Conservation (phyloP, 1,140 invertebrate species). For the Neodiprion virginianus region DNA sequence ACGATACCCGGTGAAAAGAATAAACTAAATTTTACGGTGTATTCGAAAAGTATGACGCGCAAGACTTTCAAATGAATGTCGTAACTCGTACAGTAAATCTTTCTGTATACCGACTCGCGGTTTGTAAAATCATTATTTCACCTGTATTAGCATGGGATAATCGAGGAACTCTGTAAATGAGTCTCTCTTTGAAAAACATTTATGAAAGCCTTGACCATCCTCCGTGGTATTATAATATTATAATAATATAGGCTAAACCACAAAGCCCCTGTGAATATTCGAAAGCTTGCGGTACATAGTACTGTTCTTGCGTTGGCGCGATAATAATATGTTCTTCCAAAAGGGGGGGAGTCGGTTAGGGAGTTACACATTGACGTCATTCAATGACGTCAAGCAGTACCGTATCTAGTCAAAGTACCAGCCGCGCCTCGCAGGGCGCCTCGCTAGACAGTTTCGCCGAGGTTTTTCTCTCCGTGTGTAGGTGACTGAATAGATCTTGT, state of each 20-base stretch:
- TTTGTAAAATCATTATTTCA: no score
- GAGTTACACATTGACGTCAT: conserved; percentile 45
- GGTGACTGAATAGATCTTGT: conserved; percentile 19
- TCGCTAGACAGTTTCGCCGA: background rate
- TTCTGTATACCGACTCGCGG: no score
- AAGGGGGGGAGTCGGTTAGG: background rate
- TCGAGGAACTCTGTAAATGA: no score
- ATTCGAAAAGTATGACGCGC: no score
- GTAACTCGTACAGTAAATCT: no score
- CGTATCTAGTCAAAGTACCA: conserved; percentile 34
- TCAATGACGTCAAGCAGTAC: conserved; percentile 49
- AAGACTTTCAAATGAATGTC: no score
- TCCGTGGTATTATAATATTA: no score
- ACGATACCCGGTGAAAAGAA: no score
- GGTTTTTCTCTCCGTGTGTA: conserved; percentile 18
- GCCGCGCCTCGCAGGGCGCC: conserved; percentile 5
- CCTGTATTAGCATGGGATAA: no score
- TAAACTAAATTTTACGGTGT: no score
- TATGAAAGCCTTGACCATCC: no score
- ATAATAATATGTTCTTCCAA: background rate
- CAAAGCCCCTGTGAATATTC: background rate
- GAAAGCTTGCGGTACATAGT: background rate
- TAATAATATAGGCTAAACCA: background rate
- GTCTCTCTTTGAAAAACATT: no score
- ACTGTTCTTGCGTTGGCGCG: background rate